Conservation (phyloP, 92 coral and sea anemone genomes). For the Epizoanthus scotinus region DNA sequence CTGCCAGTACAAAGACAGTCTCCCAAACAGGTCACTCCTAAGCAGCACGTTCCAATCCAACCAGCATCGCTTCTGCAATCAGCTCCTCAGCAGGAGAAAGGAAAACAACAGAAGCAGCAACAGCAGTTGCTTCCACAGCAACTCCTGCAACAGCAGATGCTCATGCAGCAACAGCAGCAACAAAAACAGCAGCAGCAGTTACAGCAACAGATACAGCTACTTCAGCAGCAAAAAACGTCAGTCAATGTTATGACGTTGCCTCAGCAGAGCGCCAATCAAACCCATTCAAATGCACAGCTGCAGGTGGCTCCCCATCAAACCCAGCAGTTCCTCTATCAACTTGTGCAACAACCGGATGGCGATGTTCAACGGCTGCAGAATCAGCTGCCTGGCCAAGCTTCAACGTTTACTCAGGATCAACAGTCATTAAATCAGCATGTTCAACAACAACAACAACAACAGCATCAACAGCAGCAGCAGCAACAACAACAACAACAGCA, state of each 20-base stretch:
- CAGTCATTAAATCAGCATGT: conserved; percentile 22
- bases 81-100: conserved; percentile 39
- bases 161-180: conserved; percentile 54
- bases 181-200: conserved; percentile 55
- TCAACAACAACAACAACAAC: conserved; percentile 40
- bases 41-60: conserved; percentile 32
- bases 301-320: conserved; percentile 44
- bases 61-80: conserved; percentile 42
- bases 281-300: conserved; percentile 35
- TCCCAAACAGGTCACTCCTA: conserved; percentile 32
- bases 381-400: conserved; percentile 36
- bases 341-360: conserved; percentile 63
- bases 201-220: conserved; percentile 50
- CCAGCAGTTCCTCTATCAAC: conserved; percentile 60
- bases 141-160: conserved; percentile 40
- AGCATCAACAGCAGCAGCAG: conserved; percentile 45
- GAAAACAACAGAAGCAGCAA: conserved; percentile 35
- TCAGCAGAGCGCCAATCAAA: conserved; percentile 21
- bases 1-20: conserved; percentile 20
- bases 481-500: conserved; percentile 29
- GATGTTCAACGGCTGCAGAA: conserved; percentile 49
- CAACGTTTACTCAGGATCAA: conserved; percentile 49
- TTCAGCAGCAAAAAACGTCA: conserved; percentile 56
- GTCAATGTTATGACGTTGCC: conserved; percentile 71
- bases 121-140: conserved; percentile 54